These are phyloP conservation scores for Petrocephalus schoutedeni DNA, from an alignment of 2,797 vertebrate genomes.

Conservation along the genomic window DNA sequence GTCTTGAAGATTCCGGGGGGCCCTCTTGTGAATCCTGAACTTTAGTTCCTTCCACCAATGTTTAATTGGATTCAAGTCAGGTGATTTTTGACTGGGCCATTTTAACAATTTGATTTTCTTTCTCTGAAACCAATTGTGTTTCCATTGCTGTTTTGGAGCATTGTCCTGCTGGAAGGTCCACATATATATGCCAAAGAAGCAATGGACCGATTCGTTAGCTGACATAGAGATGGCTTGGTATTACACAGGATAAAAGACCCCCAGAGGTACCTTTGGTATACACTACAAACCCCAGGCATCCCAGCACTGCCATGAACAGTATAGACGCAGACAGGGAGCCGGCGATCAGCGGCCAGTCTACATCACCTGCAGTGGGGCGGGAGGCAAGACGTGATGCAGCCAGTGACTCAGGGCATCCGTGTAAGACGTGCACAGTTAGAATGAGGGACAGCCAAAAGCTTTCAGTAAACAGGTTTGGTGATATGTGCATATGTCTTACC, in stretches of 20 bases:
- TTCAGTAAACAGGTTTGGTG: neutral
- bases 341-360: conserved; percentile 60
- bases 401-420: neutral
- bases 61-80: too few relatives aligned
- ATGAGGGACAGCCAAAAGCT: neutral
- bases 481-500: neutral
- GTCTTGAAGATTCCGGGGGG: too few relatives aligned
- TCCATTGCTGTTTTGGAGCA: too few relatives aligned
- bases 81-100: too few relatives aligned
- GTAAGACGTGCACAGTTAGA: neutral
- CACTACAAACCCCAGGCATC: conserved; percentile 35
- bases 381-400: neutral
- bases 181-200: too few relatives aligned
- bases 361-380: neutral
- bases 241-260: neutral
- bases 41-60: too few relatives aligned
- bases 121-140: too few relatives aligned
- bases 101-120: too few relatives aligned
- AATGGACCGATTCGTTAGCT: neutral
- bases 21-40: too few relatives aligned
- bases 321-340: conserved; percentile 55
- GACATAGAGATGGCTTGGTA: neutral
- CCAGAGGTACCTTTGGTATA: conserved; percentile 49
- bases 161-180: too few relatives aligned
- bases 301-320: conserved; percentile 49